These are phyloP conservation scores for Bettongia penicillata DNA, from an alignment of 2,113 vertebrate genomes.

Conservation along the genomic window DNA sequence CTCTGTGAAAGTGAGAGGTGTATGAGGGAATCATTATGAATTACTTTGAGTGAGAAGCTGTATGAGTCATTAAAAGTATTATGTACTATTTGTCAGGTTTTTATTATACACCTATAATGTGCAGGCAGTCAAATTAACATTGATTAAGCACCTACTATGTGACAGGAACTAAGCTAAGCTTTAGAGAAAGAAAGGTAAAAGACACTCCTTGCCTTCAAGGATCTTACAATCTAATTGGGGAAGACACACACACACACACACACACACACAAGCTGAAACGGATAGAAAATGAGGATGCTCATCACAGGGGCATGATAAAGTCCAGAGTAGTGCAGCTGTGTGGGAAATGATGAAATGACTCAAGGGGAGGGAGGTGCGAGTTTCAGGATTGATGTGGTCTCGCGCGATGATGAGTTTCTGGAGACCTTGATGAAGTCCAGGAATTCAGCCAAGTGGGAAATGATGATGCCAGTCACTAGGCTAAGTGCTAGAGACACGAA, in stretches of 20 bases:
- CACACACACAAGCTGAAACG: neutral
- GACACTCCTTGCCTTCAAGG: neutral
- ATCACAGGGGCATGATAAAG: neutral
- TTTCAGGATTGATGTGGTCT: neutral
- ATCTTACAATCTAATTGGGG: neutral
- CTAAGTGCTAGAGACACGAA: neutral
- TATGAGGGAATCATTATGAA: neutral
- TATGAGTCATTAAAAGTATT: slow-evolving; percentile 46
- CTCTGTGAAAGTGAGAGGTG: neutral
- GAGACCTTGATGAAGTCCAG: neutral
- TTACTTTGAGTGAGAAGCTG: neutral
- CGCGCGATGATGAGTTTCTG: neutral
- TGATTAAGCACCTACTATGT: neutral
- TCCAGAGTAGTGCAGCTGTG: neutral
- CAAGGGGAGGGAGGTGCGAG: neutral
- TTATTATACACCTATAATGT: neutral
- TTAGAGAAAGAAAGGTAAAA: neutral
- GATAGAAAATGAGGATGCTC: neutral
- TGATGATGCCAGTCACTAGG: neutral
- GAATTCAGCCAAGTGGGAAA: neutral
- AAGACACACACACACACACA: neutral
- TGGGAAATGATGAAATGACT: neutral
- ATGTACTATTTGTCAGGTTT: slow-evolving; percentile 6
- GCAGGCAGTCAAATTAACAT: neutral
- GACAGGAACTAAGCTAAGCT: neutral